Conservation (phyloP, 1,140 invertebrate genomes). For the Microplitis demolitor region DNA sequence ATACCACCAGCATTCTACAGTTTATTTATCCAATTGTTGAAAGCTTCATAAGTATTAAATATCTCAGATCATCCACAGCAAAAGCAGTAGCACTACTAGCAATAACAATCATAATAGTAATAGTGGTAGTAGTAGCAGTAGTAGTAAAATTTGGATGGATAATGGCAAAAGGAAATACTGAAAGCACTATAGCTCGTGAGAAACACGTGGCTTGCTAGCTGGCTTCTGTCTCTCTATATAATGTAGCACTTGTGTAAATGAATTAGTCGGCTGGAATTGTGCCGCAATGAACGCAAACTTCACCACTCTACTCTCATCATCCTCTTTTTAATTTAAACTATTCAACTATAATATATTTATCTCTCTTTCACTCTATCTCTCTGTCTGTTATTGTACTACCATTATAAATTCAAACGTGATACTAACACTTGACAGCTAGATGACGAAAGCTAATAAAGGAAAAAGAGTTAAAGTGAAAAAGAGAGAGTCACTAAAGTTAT, state of each 20-base stretch:
- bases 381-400: too few species aligned
- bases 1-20: slow-evolving; percentile 4
- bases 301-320: too few species aligned
- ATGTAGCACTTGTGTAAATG: slow-evolving; percentile 19
- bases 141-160: too few species aligned
- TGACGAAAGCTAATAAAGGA: too few species aligned
- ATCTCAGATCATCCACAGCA: slow-evolving; percentile 13
- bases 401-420: too few species aligned
- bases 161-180: slow-evolving; percentile 15
- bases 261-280: slow-evolving; percentile 22
- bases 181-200: slow-evolving; percentile 4
- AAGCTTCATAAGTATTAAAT: slow-evolving; percentile 22
- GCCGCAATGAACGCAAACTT: slow-evolving; percentile 6
- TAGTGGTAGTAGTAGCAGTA: too few species aligned
- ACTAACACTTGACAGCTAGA: not conserved
- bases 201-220: not conserved
- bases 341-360: too few species aligned
- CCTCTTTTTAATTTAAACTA: too few species aligned
- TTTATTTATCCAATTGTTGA: slow-evolving; percentile 23
- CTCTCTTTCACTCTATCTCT: too few species aligned
- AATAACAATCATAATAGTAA: too few species aligned
- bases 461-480: not conserved
- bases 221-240: too few species aligned
- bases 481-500: not conserved
- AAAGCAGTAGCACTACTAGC: too few species aligned